These are phyloP conservation scores for Drosophila nigricruria DNA, from an alignment of 2,888 invertebrate genomes.

Conservation along the genomic window DNA sequence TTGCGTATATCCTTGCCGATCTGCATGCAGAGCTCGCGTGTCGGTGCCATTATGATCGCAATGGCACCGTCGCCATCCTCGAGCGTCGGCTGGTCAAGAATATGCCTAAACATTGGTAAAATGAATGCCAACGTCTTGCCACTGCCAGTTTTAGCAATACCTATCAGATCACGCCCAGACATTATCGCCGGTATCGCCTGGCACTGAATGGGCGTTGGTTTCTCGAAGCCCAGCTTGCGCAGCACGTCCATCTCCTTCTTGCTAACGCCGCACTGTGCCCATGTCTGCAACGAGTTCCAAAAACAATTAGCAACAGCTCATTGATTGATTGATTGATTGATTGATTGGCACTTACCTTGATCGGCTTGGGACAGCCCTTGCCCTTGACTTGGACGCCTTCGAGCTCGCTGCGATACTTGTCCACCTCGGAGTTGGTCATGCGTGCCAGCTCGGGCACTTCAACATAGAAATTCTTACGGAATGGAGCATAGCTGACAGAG, in stretches of 20 bases:
- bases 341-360: conserved; percentile 87
- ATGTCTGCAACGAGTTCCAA: conserved; percentile 87
- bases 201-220: conserved; percentile 99
- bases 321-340: not conserved
- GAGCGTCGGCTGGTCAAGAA: conserved; percentile 96
- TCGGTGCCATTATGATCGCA: conserved; percentile 98
- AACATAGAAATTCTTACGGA: conserved; percentile 98
- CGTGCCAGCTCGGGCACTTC: conserved; percentile 97
- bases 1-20: conserved; percentile 98
- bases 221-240: conserved; percentile 95
- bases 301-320: not conserved
- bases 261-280: conserved; percentile 99
- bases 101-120: conserved; percentile 98
- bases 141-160: conserved; percentile 99
- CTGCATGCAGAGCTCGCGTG: conserved; percentile 99
- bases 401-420: conserved; percentile 93
- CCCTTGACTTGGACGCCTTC: conserved; percentile 99
- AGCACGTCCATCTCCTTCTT: conserved; percentile 97
- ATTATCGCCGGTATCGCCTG: conserved; percentile 99
- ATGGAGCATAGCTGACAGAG: conserved; percentile 93
- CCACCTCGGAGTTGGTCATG: conserved; percentile 95
- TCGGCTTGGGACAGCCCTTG: conserved; percentile 97
- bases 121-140: conserved; percentile 99
- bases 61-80: conserved; percentile 99
- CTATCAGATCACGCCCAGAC: conserved; percentile 98